Percentiles rank a stretch among this genome's conserved stretches.
Evolutionary conservation across 1,140 invertebrate species (phyloP).

Genomic region (Sycophila sp.): DNA sequence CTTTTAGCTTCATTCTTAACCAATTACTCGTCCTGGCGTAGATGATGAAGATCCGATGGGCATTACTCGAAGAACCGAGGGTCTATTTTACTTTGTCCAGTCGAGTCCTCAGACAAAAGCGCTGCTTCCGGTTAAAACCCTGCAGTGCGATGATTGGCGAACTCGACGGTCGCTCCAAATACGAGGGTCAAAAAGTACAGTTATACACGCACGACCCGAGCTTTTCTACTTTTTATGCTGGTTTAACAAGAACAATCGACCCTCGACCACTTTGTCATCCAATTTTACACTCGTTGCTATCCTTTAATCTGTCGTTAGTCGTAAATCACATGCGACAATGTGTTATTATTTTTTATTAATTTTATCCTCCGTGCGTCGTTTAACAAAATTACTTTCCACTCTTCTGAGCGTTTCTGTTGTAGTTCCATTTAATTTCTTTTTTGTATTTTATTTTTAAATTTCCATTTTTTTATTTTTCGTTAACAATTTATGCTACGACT

Average conservation of each 20-base stretch:
- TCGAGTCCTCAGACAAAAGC: not conserved
- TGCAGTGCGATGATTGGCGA: too few species aligned
- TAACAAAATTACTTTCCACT: too few species aligned
- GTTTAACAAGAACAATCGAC: conserved; percentile 17
- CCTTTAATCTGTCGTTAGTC: not conserved
- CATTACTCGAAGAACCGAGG: too few species aligned
- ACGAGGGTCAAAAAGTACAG: not conserved
- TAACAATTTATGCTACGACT: too few species aligned
- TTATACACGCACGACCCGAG: conserved; percentile 3
- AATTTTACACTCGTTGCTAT: not conserved
- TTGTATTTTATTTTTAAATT: too few species aligned
- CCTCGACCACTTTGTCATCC: not conserved
- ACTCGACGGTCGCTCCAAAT: too few species aligned
- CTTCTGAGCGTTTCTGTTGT: too few species aligned
- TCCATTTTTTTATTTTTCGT: too few species aligned
- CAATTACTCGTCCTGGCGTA: not conserved
- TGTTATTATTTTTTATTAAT: not conserved
- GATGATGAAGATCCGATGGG: conserved; percentile 16
- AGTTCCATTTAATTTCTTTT: too few species aligned
- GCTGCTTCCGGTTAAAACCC: not conserved
- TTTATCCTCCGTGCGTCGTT: too few species aligned
- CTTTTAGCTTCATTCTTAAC: not conserved
- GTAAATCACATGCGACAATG: not conserved
- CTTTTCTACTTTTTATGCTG: conserved; percentile 17
- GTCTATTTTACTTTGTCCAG: too few species aligned